Evolutionary conservation across 1,140 invertebrate genomes (phyloP).

Genomic region (Dreissena rostriformis): DNA sequence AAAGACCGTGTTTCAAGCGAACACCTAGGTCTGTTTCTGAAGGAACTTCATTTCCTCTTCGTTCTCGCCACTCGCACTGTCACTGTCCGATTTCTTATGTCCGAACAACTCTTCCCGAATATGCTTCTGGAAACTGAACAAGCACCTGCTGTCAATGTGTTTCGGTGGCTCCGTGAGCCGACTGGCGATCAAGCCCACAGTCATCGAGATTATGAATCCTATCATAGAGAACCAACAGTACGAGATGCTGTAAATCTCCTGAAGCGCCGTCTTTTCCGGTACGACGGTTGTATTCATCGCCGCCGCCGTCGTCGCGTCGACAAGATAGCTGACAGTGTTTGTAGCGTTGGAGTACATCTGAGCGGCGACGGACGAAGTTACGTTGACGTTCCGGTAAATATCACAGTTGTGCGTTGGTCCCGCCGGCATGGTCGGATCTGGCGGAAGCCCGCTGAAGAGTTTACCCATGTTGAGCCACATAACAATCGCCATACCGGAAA

Average conservation of each 20-base stretch:
- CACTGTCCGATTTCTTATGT: neutral
- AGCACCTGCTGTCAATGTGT: neutral
- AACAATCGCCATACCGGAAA: neutral
- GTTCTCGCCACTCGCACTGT: neutral
- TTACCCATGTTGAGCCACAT: constrained; percentile 33
- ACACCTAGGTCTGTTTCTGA: neutral
- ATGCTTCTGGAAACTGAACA: neutral
- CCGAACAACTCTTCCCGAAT: neutral
- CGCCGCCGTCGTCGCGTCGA: neutral
- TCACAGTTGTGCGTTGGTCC: constrained; percentile 32
- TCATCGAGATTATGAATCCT: neutral
- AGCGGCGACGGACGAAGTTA: neutral
- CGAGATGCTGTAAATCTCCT: constrained; percentile 17
- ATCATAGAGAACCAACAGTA: neutral
- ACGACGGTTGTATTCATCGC: too few relatives aligned
- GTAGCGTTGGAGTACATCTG: neutral
- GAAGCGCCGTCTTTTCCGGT: neutral
- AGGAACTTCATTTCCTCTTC: constrained; percentile 3
- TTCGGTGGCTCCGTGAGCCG: neutral
- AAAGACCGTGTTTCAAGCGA: too few relatives aligned
- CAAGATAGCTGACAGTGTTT: neutral
- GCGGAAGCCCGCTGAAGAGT: neutral
- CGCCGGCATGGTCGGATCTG: neutral
- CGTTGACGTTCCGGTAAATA: neutral
- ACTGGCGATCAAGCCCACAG: neutral